A percentile compares a stretch with the other conserved stretches of the same genome.
Evolutionary conservation across 2,888 invertebrate species (phyloP).

Genomic region (Oscheius sp.): DNA sequence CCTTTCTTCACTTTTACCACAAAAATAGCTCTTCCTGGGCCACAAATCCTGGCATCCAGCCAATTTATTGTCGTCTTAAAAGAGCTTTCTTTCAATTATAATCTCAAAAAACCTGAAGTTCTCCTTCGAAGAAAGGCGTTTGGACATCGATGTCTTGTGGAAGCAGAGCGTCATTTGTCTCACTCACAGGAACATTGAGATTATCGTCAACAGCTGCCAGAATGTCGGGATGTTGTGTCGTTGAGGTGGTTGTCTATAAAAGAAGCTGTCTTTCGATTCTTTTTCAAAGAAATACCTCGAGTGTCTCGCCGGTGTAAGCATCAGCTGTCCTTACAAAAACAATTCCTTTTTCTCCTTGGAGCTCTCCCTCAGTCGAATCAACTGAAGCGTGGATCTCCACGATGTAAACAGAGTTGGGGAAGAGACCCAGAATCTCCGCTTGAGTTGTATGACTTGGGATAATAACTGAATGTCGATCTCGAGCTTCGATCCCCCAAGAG

Average conservation of each 20-base stretch:
- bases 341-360: constrained; percentile 65
- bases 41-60: constrained; percentile 46
- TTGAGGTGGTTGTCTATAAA: background rate
- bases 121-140: constrained; percentile 38
- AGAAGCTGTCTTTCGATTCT: background rate
- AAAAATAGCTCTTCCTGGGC: constrained; percentile 38
- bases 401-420: constrained; percentile 59
- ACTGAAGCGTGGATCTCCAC: constrained; percentile 57
- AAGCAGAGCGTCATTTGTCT: constrained; percentile 9
- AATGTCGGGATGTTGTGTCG: background rate
- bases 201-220: background rate
- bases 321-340: constrained; percentile 56
- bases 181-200: constrained; percentile 13
- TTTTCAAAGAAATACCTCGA: background rate
- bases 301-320: background rate
- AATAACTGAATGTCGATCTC: constrained; percentile 48
- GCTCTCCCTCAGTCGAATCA: constrained; percentile 62
- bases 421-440: constrained; percentile 54
- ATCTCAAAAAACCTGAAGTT: too few relatives aligned
- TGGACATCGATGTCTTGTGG: constrained; percentile 36
- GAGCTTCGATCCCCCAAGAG: constrained; percentile 19
- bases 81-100: too few relatives aligned
- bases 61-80: constrained; percentile 56
- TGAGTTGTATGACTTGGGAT: constrained; percentile 59
- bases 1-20: constrained; percentile 50